Percentiles rank a stretch among this genome's conserved stretches.
Conservation (phyloP, 1,140 invertebrate genomes). For the Asobara japonica region DNA sequence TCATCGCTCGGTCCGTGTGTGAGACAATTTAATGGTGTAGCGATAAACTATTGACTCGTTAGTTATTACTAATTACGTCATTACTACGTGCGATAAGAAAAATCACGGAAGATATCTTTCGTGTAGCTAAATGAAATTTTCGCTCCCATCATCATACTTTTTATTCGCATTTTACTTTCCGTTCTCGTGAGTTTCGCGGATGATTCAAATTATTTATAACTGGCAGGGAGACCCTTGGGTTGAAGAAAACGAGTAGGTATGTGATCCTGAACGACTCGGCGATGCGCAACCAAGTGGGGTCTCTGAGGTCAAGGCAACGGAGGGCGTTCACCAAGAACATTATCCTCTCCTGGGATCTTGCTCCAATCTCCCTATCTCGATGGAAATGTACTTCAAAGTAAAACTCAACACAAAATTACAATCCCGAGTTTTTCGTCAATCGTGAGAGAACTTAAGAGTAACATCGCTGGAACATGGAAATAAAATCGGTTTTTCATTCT, state of each 20-base stretch:
- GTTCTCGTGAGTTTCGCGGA: background rate
- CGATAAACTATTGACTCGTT: constrained; percentile 2
- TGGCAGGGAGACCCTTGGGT: background rate
- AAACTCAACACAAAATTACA: background rate
- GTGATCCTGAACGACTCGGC: constrained; percentile 31
- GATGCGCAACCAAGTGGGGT: constrained; percentile 42
- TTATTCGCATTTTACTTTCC: no score
- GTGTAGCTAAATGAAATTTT: background rate
- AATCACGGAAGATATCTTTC: background rate
- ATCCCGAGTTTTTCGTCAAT: background rate
- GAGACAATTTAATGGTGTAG: background rate
- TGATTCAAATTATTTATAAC: constrained; percentile 11
- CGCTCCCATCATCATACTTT: no score
- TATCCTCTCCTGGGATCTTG: constrained; percentile 36
- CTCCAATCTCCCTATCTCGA: constrained; percentile 28
- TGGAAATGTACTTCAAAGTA: background rate
- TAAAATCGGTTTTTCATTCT: no score
- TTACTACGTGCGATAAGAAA: background rate
- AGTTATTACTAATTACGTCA: no score
- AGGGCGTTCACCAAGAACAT: constrained; percentile 56
- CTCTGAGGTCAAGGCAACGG: constrained; percentile 49
- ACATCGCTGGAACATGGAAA: no score
- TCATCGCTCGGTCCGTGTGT: background rate
- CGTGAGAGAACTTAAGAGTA: background rate
- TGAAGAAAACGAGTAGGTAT: background rate